phyloP scores from a whole-genome alignment of 2,113 vertebrate species.

The Bathybates hornii region DNA sequence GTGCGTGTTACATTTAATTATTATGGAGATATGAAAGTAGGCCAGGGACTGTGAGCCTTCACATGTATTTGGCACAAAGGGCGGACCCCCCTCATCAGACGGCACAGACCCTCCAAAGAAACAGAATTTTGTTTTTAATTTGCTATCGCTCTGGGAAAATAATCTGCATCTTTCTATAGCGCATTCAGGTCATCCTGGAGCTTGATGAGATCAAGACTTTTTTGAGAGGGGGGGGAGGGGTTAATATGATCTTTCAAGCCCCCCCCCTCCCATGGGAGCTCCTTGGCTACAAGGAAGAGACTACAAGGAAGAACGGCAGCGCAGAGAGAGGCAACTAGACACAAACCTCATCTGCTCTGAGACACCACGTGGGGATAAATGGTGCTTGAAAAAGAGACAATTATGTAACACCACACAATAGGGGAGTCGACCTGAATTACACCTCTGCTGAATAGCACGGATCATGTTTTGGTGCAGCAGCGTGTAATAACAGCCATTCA shows the following conservation, averaged over 20 bases:
- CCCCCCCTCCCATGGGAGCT: not conserved
- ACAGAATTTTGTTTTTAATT: not conserved
- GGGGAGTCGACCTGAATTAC: not conserved
- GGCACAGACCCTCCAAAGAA: not conserved
- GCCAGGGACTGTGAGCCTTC: constrained; percentile 33
- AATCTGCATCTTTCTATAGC: constrained; percentile 26
- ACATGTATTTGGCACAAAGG: constrained; percentile 21
- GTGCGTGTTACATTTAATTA: constrained; percentile 62
- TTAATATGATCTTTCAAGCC: constrained; percentile 41
- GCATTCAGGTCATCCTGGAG: constrained; percentile 1
- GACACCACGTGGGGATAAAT: not conserved
- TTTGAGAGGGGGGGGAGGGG: not conserved
- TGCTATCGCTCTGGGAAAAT: not conserved
- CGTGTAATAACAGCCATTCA: not conserved
- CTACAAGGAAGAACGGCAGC: not conserved
- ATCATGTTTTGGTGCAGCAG: not conserved
- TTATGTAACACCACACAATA: constrained; percentile 17
- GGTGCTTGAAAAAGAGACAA: constrained; percentile 4
- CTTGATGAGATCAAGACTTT: constrained; percentile 12
- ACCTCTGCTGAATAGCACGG: not conserved
- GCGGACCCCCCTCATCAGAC: constrained; percentile 11
- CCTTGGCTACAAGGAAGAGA: not conserved
- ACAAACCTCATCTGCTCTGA: not conserved
- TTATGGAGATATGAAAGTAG: constrained; percentile 62
- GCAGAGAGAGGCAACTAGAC: not conserved